These are phyloP conservation scores for Diploscapter pachys DNA, from an alignment of 1,140 invertebrate genomes.

Conservation along the genomic window DNA sequence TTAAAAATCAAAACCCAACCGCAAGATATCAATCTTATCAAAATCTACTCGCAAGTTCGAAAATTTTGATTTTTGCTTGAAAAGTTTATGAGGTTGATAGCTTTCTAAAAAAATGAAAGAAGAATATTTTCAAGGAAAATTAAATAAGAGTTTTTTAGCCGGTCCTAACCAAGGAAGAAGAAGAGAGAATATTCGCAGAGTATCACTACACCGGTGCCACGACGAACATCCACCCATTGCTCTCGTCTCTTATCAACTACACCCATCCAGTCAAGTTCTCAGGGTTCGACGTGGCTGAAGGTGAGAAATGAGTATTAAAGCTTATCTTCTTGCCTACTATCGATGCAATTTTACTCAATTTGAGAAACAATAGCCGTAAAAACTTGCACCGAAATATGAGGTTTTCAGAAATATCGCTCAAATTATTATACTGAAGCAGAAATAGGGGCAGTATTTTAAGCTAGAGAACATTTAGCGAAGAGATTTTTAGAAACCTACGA, in stretches of 20 bases:
- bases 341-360: neutral
- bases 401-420: too few species aligned
- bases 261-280: slow-evolving; percentile 98
- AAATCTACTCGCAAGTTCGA: too few species aligned
- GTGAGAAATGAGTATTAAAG: slow-evolving; percentile 65
- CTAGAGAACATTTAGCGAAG: too few species aligned
- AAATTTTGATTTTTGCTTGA: neutral
- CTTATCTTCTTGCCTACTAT: too few species aligned
- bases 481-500: neutral
- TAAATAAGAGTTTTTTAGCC: slow-evolving; percentile 52
- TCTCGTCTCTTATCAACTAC: slow-evolving; percentile 98
- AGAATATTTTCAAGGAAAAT: neutral
- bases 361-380: slow-evolving; percentile 1
- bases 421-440: too few species aligned
- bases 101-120: neutral
- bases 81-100: neutral
- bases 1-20: too few species aligned
- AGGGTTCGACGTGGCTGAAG: slow-evolving; percentile 91
- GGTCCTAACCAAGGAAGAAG: slow-evolving; percentile 66
- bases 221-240: slow-evolving; percentile 95
- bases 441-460: too few species aligned
- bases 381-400: too few species aligned
- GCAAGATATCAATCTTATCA: too few species aligned
- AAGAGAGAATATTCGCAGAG: slow-evolving; percentile 65
- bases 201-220: slow-evolving; percentile 90